Evolutionary conservation across 2,888 invertebrate genomes (phyloP), one percentile per base, ranked within the genome.

Genomic region (Sicus ferrugineus): DNA sequence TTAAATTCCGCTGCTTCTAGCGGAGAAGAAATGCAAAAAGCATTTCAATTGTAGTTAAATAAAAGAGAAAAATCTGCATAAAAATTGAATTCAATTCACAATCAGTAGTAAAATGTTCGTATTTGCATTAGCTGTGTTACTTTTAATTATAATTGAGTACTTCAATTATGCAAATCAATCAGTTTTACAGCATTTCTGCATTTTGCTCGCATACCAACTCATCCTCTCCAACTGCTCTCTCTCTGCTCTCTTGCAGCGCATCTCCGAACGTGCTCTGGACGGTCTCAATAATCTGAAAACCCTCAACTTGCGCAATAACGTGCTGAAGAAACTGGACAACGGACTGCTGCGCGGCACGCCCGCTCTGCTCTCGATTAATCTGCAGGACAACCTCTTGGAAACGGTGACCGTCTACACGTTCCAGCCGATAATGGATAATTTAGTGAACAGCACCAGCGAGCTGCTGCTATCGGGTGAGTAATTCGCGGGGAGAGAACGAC

Each of bases 201-300:
- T n/a, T n/a, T n/a, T n/a, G n/a, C n/a, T n/a, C n/a, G n/a, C n/a
- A n/a, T n/a, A n/a, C n/a, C n/a, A n/a, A n/a, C n/a, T n/a, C n/a
- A n/a, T n/a, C n/a, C n/a, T n/a, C n/a, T n/a, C n/a, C n/a, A n/a
- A n/a, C n/a, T n/a, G n/a, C n/a, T n/a, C n/a, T n/a, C n/a, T n/a
- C n/a, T n/a, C n/a, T n/a, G n/a, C n/a, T n/a, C n/a, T 42, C n/a
- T 61, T 75, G 67, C 86, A 90, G 85, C 89, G 90, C 80, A 90
- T 95, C 76, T 91, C 92, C 14, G 91, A 92, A 77, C 89, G 91
- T 70, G 94, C 94, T 23, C 90, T 95, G 78, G 90, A 91, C 72
- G 93, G 93, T 0, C 86, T 94, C 79, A 89, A 89, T 72, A 90
- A 90, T 80, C 87, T 95, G 74, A 88, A 89, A 79, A 90, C 90